These are phyloP conservation scores for Momotus momota DNA, from an alignment of 2,797 vertebrate genomes.

Conservation along the genomic window DNA sequence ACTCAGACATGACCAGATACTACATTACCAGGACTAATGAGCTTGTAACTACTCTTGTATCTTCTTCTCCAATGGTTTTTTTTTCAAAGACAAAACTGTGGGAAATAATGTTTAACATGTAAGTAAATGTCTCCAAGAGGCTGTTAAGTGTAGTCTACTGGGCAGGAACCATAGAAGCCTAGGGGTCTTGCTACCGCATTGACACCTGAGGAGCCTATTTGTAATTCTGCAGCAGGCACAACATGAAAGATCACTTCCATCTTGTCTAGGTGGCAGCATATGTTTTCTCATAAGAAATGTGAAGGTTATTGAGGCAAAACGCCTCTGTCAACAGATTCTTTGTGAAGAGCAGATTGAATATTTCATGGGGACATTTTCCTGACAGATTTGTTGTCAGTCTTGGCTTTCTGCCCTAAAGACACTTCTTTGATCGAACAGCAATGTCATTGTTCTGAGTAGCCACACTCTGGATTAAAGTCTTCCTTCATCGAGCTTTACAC, in stretches of 20 bases:
- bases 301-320: constrained; percentile 52
- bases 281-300: constrained; percentile 60
- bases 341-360: constrained; percentile 67
- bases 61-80: neutral
- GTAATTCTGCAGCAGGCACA: constrained; percentile 5
- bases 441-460: constrained; percentile 46
- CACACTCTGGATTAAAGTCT: neutral
- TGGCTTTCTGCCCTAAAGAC: constrained; percentile 50
- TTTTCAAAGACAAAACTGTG: neutral
- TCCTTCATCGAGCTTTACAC: neutral
- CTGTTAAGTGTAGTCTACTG: neutral
- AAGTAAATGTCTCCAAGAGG: neutral
- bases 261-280: constrained; percentile 35
- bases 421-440: constrained; percentile 24
- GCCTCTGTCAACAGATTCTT: constrained; percentile 60
- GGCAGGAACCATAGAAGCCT: neutral
- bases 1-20: neutral
- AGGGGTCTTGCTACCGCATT: neutral
- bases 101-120: neutral
- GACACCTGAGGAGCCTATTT: constrained; percentile 20
- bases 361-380: constrained; percentile 64
- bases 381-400: constrained; percentile 56
- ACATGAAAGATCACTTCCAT: constrained; percentile 19
- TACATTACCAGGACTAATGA: neutral
- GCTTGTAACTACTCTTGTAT: neutral